Percentiles rank a stretch among this genome's conserved stretches.
Conservation (phyloP, 2,113 vertebrate genomes). For the Excalfactoria chinensis region DNA sequence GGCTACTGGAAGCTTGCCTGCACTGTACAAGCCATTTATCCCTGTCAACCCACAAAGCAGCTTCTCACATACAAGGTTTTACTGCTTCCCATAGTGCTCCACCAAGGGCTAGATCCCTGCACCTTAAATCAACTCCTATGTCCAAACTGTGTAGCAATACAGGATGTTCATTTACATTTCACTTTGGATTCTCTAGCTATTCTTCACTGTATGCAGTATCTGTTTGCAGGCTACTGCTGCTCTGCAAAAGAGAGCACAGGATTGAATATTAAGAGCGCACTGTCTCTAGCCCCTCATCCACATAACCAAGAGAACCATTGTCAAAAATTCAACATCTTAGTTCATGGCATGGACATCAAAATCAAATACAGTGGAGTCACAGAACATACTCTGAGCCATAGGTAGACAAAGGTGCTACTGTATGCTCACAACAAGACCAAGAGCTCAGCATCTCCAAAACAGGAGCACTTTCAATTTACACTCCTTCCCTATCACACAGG, state of each 20-base stretch:
- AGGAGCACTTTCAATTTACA: background rate
- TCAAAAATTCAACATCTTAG: background rate
- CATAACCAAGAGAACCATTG: background rate
- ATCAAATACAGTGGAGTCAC: background rate
- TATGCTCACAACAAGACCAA: background rate
- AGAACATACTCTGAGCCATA: background rate
- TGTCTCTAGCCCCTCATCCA: background rate
- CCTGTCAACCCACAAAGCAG: background rate
- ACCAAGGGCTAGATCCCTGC: background rate
- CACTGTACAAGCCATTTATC: background rate
- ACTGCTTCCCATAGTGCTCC: background rate
- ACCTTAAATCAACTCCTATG: background rate
- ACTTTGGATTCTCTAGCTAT: background rate
- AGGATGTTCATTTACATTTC: background rate
- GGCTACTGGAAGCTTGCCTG: conserved; percentile 13
- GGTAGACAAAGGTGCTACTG: background rate
- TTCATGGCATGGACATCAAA: background rate
- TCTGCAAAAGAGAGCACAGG: background rate
- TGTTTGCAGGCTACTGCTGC: background rate
- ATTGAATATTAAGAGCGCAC: background rate
- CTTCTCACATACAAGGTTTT: background rate
- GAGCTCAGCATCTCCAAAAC: background rate
- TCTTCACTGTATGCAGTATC: background rate
- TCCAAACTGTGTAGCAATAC: background rate
- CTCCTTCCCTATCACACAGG: background rate